Base-by-base conservation (phyloP, 2,113 vertebrate genomes). In the Trachemys scripta region DNA sequence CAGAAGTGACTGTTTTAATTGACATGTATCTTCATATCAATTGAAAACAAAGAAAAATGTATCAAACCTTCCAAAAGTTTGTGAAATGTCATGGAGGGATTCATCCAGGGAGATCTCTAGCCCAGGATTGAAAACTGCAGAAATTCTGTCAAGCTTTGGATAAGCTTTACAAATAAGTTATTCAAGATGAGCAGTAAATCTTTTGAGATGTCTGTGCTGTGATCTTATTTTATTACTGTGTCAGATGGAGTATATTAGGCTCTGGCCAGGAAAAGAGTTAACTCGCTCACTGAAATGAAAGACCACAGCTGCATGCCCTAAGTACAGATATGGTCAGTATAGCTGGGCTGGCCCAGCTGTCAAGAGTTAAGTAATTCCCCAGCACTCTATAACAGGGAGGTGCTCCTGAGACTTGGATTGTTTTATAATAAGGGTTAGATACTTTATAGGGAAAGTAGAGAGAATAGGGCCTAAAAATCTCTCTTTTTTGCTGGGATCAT, bases 341-440 rank as follows among this genome's bases (percentile, higher is more conserved):
- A 20, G 14, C 79, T 88, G 69, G 92, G 89, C 85, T 91, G 87
- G 93, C 42, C 81, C 95, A 97, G 93, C 94, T 97, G 94, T 90
- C 95, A 95, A 85, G 91, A 96, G 97, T 97, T 96, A 97, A 96
- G 93, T 69, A 87, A 89, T 88, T 95, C 83, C 65, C 89, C 83
- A 87, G 57, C 89, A 85, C 54, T 96, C 50, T 83, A 75, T 88
- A 84, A 90, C 90, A 79, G 31, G 75, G 90, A 95, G 85, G 90
- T 96, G 57, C 79, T 87, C 11, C 1, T 6, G 54, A 24, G 72
- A 50, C 1, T 50, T 0, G 10, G 0, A 84, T 94, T 95, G 72
- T 29, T 14, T 91, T 3, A 2, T 75, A 2, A 87, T 88, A 79
- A 16, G 27, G 12, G 22, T 83, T 95, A 85, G 84, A 38, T 90